Conservation (phyloP, 2,888 invertebrate genomes). For the Drosophila phalerata region DNA sequence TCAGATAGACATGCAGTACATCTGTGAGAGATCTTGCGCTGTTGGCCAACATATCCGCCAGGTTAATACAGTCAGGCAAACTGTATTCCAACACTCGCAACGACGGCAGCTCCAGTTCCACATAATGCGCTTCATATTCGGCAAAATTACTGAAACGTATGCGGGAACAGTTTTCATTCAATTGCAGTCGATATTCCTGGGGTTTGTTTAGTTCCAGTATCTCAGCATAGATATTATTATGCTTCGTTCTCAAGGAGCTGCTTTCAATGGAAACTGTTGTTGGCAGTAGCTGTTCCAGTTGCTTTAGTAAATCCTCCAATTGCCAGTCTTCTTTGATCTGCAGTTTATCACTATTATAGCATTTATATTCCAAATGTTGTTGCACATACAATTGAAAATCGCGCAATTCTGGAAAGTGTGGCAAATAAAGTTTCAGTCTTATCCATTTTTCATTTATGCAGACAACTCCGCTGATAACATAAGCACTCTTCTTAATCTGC, state of each 20-base stretch:
- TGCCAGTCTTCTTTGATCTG: conserved; percentile 56
- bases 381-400: conserved; percentile 61
- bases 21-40: conserved; percentile 31
- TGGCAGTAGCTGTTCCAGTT: conserved; percentile 51
- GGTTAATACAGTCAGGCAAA: conserved; percentile 75
- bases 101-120: conserved; percentile 73
- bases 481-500: conserved; percentile 4
- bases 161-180: conserved; percentile 59
- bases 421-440: conserved; percentile 69
- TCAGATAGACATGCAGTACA: conserved; percentile 62
- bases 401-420: conserved; percentile 69
- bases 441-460: conserved; percentile 41
- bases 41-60: conserved; percentile 65
- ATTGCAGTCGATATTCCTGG: conserved; percentile 65
- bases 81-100: conserved; percentile 76
- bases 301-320: conserved; percentile 65
- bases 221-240: conserved; percentile 73
- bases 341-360: conserved; percentile 36
- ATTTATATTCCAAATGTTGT: conserved; percentile 53
- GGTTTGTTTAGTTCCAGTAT: conserved; percentile 69
- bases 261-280: not conserved
- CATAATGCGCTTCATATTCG: conserved; percentile 74
- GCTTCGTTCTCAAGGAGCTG: not conserved
- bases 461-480: conserved; percentile 47
- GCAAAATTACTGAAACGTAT: conserved; percentile 78